A percentile compares a stretch with the other conserved stretches of the same genome.
These are phyloP conservation scores for Sycophila texana DNA, from an alignment of 2,888 invertebrate genomes.

Conservation along the genomic window DNA sequence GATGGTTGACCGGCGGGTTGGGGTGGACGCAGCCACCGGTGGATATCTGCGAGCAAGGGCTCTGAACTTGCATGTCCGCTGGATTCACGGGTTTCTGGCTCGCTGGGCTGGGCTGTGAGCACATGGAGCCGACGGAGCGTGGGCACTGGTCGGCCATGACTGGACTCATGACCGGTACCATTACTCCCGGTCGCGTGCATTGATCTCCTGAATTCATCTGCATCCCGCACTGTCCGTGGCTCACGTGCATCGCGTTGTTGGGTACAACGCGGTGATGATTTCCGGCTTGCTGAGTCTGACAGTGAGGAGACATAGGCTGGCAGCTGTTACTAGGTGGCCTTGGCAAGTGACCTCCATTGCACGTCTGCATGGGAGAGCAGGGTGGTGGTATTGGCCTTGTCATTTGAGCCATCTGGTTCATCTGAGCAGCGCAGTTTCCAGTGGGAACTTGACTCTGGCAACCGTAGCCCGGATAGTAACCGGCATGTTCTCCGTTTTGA, in stretches of 20 bases:
- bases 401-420: conserved; percentile 60
- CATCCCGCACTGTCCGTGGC: conserved; percentile 57
- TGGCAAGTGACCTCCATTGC: conserved; percentile 60
- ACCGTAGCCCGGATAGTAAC: conserved; percentile 67
- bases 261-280: conserved; percentile 44
- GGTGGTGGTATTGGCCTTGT: conserved; percentile 55
- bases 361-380: conserved; percentile 61
- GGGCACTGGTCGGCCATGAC: conserved; percentile 59
- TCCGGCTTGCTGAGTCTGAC: conserved; percentile 66
- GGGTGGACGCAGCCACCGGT: conserved; percentile 55
- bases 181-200: conserved; percentile 69
- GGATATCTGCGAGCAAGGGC: conserved; percentile 54
- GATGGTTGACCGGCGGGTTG: conserved; percentile 30
- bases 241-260: conserved; percentile 27
- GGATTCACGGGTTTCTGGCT: conserved; percentile 55
- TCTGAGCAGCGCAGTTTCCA: conserved; percentile 61
- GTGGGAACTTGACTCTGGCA: conserved; percentile 66
- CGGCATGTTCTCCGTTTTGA: conserved; percentile 63
- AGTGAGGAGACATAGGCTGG: conserved; percentile 68
- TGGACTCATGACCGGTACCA: conserved; percentile 50
- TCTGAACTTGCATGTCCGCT: conserved; percentile 55
- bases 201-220: conserved; percentile 71
- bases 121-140: conserved; percentile 52
- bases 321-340: conserved; percentile 60
- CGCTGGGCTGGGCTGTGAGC: conserved; percentile 56